Evolutionary conservation across 2,797 vertebrate genomes (phyloP), one percentile per base, ranked within the genome.

Genomic region (Myioborus miniatus): DNA sequence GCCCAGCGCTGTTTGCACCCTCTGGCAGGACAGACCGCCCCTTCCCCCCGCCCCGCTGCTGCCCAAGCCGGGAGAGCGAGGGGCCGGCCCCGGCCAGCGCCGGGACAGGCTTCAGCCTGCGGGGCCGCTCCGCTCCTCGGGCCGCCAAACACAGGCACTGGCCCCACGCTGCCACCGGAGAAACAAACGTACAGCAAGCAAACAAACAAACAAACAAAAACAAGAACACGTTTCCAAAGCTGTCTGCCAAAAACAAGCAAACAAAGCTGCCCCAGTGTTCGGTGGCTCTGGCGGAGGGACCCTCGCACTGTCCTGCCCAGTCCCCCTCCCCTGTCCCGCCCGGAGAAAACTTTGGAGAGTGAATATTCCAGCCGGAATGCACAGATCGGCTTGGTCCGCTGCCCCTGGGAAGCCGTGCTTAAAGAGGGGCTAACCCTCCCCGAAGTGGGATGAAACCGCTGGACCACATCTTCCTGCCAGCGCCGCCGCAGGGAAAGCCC

Each of bases 311-410:
- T 49, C 37, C 43, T 52, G 43, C 36, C 29, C n/a, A 8, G 43
- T 11, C 17, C 2, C 3, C 4, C 9, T 69, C 2, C 32, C 12
- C 34, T 19, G 11, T 17, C 12, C 22, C 7, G 1, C 17, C 13
- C 3, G 6, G 23, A 34, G 34, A 56, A 58, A 81, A 58, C 53
- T 87, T 71, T 4, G 26, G 19, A 34, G 13, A 47, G 26, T 2
- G 18, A 34, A 18, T 80, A 72, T 64, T 59, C 30, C 65, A 63
- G 34, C 15, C 11, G 18, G n/a, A 13, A 63, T 12, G 41, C 19
- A 11, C 64, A 46, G 41, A 15, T 15, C 6, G 15, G 6, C 47
- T 37, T 15, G 44, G 20, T 19, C 30, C 5, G 15, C 46, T 20
- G 46, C 5, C 21, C 26, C 32, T 16, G 32, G 12, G 32, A n/a